phyloP scores from a whole-genome alignment of 2,113 vertebrate genomes.

The Bungarus multicinctus region DNA sequence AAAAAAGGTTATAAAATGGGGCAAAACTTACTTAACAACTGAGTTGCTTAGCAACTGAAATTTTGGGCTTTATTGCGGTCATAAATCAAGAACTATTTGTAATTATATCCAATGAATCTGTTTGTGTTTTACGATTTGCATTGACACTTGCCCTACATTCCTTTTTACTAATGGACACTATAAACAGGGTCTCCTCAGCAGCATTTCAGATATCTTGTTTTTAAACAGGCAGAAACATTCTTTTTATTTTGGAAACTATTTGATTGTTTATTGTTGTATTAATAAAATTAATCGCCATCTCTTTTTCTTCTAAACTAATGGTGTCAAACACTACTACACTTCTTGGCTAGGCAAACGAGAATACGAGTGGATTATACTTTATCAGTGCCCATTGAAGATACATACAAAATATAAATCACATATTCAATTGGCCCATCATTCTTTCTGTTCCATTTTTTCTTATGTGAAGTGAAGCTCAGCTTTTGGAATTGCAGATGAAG shows the following conservation, averaged over 20 bases:
- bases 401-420: neutral
- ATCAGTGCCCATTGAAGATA: neutral
- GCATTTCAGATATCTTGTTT: neutral
- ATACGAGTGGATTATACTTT: neutral
- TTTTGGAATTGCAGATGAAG: neutral
- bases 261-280: neutral
- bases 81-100: neutral
- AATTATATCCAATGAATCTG: neutral
- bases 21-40: no score
- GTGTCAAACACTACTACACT: neutral
- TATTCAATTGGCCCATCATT: neutral
- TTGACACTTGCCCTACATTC: neutral
- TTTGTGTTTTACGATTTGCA: neutral
- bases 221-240: neutral
- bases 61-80: neutral
- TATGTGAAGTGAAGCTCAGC: neutral
- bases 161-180: neutral
- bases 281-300: neutral
- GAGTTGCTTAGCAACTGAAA: neutral
- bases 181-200: neutral
- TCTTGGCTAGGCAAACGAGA: neutral
- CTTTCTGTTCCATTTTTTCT: neutral
- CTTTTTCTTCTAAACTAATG: neutral
- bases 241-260: neutral
- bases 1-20: neutral